Evolutionary conservation across 2,888 invertebrate genomes (phyloP), one percentile per base, ranked within the genome.

Genomic region (Lobophora halterata): DNA sequence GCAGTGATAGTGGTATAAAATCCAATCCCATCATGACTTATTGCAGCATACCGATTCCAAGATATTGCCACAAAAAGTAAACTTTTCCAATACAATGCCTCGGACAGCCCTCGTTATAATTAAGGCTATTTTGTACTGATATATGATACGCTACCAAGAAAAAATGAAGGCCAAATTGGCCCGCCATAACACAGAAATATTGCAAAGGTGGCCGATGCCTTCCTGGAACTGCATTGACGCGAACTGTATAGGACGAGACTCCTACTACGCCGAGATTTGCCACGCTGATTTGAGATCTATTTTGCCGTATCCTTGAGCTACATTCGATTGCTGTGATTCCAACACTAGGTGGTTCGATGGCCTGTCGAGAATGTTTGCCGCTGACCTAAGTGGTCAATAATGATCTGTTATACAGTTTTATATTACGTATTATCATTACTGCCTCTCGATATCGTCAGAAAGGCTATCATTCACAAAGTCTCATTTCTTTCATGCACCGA

Each of bases 381-480:
- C 70, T 79, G 82, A 82, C 80, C 82, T 73, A 78, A 83, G 81
- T 81, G 79, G 78, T 79, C 82, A 82, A 78, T 82, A 82, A 83
- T 83, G 82, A 82, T 83, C 78, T 80, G 77, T 77, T 82, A 76
- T 79, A 73, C 71, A 68, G 66, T 72, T 65, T n/a, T 68, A 71
- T 72, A 69, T 65, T 64, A 61, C 65, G 63, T 69, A 71, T 75
- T 72, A 71, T 75, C 67, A 66, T 69, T 65, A 66, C 65, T 63
- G 64, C 66, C 70, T 66, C 58, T 62, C 55, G 62, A 68, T 71
- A 68, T 65, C 58, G 62, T 54, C 61, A 65, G 70, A 68, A 65
- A 52, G 49, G 49, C 29, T 58, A 56, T 56, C 56, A 56, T 58
- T 64, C 58, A 54, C 54, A 54, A 59, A 52, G 51, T 55, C 41